phyloP scores from a whole-genome alignment of 64 coral and sea anemone genomes.

The Catalaphyllia jardinei region DNA sequence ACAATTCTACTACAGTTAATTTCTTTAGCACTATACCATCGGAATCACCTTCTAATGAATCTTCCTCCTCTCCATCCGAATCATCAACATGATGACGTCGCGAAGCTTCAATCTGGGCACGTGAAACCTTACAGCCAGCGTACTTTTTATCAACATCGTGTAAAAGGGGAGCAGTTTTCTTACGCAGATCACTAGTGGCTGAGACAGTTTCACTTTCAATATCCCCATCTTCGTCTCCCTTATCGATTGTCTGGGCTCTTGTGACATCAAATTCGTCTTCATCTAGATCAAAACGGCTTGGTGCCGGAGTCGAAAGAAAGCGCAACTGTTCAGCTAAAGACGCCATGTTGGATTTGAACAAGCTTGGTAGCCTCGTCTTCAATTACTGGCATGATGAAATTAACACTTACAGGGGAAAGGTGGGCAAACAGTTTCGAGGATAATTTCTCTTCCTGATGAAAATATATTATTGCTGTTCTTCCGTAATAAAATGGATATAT shows the following conservation, averaged over 20 bases:
- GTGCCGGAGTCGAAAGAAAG: conserved; percentile 68
- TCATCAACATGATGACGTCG: neutral
- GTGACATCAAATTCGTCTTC: conserved; percentile 83
- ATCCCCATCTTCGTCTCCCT: neutral
- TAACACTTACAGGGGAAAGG: neutral
- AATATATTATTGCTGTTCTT: too few relatives aligned
- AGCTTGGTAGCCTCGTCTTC: conserved; percentile 42
- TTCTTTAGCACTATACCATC: neutral
- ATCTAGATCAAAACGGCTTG: conserved; percentile 82
- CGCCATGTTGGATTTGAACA: conserved; percentile 77
- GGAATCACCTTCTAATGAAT: neutral
- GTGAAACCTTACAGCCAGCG: conserved; percentile 55
- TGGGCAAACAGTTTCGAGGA: neutral
- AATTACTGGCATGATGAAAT: neutral
- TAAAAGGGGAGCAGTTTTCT: conserved; percentile 53
- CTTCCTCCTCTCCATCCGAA: neutral
- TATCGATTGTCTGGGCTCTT: conserved; percentile 58
- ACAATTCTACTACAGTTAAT: neutral
- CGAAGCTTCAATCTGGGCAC: conserved; percentile 46
- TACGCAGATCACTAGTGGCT: conserved; percentile 40
- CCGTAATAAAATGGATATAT: too few relatives aligned
- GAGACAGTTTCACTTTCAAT: neutral
- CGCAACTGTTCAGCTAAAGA: conserved; percentile 78
- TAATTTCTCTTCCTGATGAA: neutral
- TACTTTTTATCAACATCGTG: conserved; percentile 78